Conservation (phyloP, 2,888 invertebrate species). For the Diplolepis rosae region DNA sequence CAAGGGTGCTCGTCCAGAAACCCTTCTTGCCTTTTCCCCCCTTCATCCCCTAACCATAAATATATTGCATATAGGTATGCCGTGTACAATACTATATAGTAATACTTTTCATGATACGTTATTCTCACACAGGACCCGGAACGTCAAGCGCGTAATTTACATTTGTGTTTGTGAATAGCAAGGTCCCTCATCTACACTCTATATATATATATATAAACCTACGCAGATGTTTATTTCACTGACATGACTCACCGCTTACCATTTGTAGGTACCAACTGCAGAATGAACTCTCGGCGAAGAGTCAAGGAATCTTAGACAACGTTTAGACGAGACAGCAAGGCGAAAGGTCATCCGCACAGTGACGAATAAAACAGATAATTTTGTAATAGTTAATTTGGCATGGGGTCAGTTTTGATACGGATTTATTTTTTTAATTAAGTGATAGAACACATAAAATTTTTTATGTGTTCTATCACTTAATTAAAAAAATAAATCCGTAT, state of each 20-base stretch:
- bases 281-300: conserved; percentile 28
- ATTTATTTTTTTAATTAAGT: too few relatives aligned
- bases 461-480: too few relatives aligned
- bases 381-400: too few relatives aligned
- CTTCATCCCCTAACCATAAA: conserved; percentile 38
- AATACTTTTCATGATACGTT: conserved; percentile 9
- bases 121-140: conserved; percentile 14
- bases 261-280: conserved; percentile 23
- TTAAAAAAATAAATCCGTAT: too few relatives aligned
- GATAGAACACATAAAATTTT: too few relatives aligned
- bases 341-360: conserved; percentile 1
- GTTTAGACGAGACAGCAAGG: conserved; percentile 1
- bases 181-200: conserved; percentile 13
- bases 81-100: conserved; percentile 8
- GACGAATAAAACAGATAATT: too few relatives aligned
- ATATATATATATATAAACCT: not conserved
- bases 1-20: conserved; percentile 38
- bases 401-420: too few relatives aligned
- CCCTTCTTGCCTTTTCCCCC: conserved; percentile 41
- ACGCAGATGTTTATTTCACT: conserved; percentile 4
- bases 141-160: conserved; percentile 10
- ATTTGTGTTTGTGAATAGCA: not conserved
- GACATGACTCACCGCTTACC: conserved; percentile 21
- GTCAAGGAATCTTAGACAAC: conserved; percentile 29
- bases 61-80: conserved; percentile 37